Evolutionary conservation across 2,113 vertebrate species (phyloP), one percentile per base, ranked within the genome.

Genomic region (Elephantulus edwardii): DNA sequence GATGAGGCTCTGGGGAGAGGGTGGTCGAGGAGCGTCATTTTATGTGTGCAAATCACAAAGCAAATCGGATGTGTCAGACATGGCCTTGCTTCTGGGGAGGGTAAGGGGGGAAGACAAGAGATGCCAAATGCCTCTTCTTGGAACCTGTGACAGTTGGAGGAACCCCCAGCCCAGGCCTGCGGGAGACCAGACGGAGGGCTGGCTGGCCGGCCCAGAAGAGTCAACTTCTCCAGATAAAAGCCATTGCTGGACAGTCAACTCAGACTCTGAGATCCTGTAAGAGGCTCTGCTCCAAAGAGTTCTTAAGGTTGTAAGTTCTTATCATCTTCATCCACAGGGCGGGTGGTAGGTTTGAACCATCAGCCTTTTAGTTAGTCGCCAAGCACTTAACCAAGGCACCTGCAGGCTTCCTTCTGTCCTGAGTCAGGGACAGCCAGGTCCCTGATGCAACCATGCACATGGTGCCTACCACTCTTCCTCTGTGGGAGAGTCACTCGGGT

Each of bases 21-120:
- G 33, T 93, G 92, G 35, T 68, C 86, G 71, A 70, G 81, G 92
- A 93, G 83, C 91, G 48, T 86, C 72, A 4, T 92, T 96, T 96
- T 96, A 66, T 89, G 93, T 91, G 96, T 94, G 95, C 95, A 96
- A 96, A 96, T 92, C 52, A 22, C 3, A 79, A 62, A 83, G 93
- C 48, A 93, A 96, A 96, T 95, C 92, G 13, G 66, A 83, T 90
- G 78, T 14, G 82, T 93, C 95, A 86, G 91, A 78, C 86, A 86
- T 58, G 38, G 88, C 71, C 74, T 46, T 79, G 86, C 86, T 24
- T 33, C 72, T 17, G 52, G 12, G 89, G 62, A n/a, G 56, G 3
- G 22, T 30, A 24, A 24, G 3, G 54, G 20, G 54, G 54, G 12
- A 4, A 19, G 9, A 35, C 2, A 10, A 1, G 50, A 81, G 62